Evolutionary conservation across 2,888 invertebrate species (phyloP).

Genomic region (Laspeyria flexula): DNA sequence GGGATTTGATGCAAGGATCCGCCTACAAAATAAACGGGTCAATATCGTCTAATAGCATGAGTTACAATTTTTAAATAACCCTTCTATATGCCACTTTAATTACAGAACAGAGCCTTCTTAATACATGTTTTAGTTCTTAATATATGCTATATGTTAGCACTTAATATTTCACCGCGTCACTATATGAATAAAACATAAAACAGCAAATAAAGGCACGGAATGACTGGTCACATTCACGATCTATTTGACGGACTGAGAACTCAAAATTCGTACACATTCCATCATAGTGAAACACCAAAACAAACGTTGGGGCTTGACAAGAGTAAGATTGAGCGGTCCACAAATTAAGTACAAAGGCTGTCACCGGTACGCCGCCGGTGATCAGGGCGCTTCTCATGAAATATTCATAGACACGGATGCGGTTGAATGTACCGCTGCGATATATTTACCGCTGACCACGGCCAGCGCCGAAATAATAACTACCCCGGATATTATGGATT

Average conservation of each 20-base stretch:
- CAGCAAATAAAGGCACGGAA: background rate
- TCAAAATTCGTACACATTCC: slow-evolving; percentile 8
- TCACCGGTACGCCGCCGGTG: slow-evolving; percentile 53
- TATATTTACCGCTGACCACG: slow-evolving; percentile 70
- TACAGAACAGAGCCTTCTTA: no score
- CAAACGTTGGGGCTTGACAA: slow-evolving; percentile 47
- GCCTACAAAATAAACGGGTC: no score
- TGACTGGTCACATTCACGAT: background rate
- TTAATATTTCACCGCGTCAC: background rate
- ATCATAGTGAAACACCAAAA: slow-evolving; percentile 41
- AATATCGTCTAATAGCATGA: background rate
- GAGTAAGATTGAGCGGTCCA: slow-evolving; percentile 60
- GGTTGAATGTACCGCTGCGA: slow-evolving; percentile 54
- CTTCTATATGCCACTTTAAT: background rate
- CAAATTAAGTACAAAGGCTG: slow-evolving; percentile 64
- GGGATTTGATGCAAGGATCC: no score
- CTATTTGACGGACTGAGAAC: slow-evolving; percentile 3
- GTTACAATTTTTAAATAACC: background rate
- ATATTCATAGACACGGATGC: slow-evolving; percentile 69
- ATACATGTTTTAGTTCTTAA: no score
- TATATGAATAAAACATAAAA: background rate
- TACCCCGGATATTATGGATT: slow-evolving; percentile 9
- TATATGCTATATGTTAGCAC: background rate
- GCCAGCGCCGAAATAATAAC: slow-evolving; percentile 63
- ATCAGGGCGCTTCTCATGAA: slow-evolving; percentile 68